Base-by-base conservation (phyloP, 1,140 invertebrate species). In the Campodea augens region DNA sequence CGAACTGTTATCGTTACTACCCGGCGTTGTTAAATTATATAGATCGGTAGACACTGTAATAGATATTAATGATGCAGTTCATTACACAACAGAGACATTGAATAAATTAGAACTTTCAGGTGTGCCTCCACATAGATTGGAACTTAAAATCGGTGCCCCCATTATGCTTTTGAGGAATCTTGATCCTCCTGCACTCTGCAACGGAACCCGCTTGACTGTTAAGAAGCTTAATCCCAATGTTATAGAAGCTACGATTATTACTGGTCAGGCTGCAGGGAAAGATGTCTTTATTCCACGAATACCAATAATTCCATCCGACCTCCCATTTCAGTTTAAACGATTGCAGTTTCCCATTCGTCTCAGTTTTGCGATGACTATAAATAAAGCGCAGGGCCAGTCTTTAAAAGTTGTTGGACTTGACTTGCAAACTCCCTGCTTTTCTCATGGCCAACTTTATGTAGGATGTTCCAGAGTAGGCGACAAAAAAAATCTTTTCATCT, bases 361-460 rank as follows among this genome's bases (percentile, higher is more conserved):
- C 2, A 51, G 55, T 3, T 72, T 69, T 55, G 61, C 66, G 18
- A 68, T 71, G 56, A 67, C 68, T 0, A 66, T 72, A 4, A 72
- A 72, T 53, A 72, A 72, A 56, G 49, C 64, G 4, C 70, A 74
- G 57, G 67, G 70, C 10, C 66, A 71, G 54, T 55, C 57, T 18
- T 53, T 58, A 49, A 45, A 52, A 37, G 52, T 57, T 41, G 53
- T 51, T 46, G 59, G 60, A 15, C 45, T 68, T 44, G 49, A 61
- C 52, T 58, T 67, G 15, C 50, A 55, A 53, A 54, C 51, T 29
- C 38, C 50, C 46, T 57, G 54, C 49, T 66, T 69, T 49, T 57
- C 56, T 12, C 60, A 64, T 54, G 62, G 61, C n/a, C 59, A 68
- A 53, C 51, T 64, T 37, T 65, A 69, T 52, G 60, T 68, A 41